Base-by-base conservation (phyloP, 2,797 vertebrate species). In the Myotis vivesi region DNA sequence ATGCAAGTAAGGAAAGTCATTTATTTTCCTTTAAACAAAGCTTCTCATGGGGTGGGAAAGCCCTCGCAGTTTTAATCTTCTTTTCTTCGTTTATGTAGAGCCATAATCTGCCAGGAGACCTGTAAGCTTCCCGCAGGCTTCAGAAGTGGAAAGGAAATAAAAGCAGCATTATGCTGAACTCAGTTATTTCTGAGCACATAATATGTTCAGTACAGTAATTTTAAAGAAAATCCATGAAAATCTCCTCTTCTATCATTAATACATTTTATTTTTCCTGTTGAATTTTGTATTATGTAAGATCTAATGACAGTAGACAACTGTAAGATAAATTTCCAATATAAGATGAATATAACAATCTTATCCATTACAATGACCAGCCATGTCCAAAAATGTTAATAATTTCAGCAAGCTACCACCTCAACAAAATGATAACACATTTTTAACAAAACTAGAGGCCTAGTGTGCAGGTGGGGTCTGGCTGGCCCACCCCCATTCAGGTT, bases 21-120 rank as follows among this genome's bases (percentile, higher is more conserved):
- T 96, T 71, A 28, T 4, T 96, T 96, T 83, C 30, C 5, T 95
- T 97, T 97, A 88, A 95, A 92, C 91, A 93, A 57, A 93, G 3
- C 44, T 95, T 59, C 38, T 68, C 7, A 28, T 12, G 41, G 86
- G 85, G 12, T 49, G 4, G 68, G 41, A 97, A 97, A 96, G 10
- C 44, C 94, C 36, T 96, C 23, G 41, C 7, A 94, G 87, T 94
- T 96, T 87, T 88, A 90, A 94, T 97, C 97, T 97, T 87, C 23
- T 93, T 38, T 86, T 95, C 77, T 96, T 82, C 19, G 5, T 96
- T 98, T 97, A 92, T 77, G 89, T 79, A 95, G 53, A 72, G 49
- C 75, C 30, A 73, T 94, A 85, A 76, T 38, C 59, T 95, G 6
- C 84, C 84, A 94, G 73, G 30, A 96, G 83, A 95, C 55, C 95